phyloP scores from a whole-genome alignment of 1,140 invertebrate genomes.

The Antheraea pernyi region DNA sequence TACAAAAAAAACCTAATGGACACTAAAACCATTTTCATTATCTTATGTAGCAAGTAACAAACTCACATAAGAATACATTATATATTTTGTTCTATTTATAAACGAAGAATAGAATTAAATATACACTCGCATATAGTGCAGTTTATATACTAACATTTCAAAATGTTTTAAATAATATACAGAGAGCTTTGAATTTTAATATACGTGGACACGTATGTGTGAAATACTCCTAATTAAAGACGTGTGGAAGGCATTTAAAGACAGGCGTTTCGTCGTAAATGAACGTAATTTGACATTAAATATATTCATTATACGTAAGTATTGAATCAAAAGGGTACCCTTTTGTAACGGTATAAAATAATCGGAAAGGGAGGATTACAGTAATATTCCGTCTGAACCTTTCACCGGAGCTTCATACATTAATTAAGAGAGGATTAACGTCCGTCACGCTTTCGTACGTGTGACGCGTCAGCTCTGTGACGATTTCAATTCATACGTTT shows the following conservation, averaged over 20 bases:
- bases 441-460: slow-evolving; percentile 31
- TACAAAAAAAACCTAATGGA: too few species aligned
- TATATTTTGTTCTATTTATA: too few species aligned
- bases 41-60: too few species aligned
- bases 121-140: too few species aligned
- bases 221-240: neutral
- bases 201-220: neutral
- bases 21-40: too few species aligned
- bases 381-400: slow-evolving; percentile 26
- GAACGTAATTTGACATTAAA: neutral
- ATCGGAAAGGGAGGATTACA: slow-evolving; percentile 20
- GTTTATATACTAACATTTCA: too few species aligned
- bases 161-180: too few species aligned
- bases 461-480: slow-evolving; percentile 30
- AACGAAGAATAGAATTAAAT: too few species aligned
- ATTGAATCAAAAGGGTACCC: neutral
- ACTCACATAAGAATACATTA: too few species aligned
- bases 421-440: slow-evolving; percentile 40
- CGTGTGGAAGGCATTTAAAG: neutral
- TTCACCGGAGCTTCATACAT: slow-evolving; percentile 30
- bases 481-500: slow-evolving; percentile 9
- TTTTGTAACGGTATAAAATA: slow-evolving; percentile 12
- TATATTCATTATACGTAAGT: neutral
- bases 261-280: neutral
- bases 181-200: too few species aligned